Evolutionary conservation across 2,888 invertebrate genomes (phyloP).

Genomic region (Lasiommata megera): DNA sequence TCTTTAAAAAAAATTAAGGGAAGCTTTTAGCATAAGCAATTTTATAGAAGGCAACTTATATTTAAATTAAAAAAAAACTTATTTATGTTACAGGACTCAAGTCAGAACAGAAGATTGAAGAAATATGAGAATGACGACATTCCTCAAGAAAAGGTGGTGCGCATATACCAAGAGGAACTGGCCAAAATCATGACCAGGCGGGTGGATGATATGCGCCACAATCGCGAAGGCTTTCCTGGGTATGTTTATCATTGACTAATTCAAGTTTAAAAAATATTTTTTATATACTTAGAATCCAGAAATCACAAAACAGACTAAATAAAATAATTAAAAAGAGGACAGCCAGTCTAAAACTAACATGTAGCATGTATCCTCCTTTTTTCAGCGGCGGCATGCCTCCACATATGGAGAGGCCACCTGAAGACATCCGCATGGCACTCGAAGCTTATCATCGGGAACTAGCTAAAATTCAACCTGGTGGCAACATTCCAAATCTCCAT

Average conservation of each 20-base stretch:
- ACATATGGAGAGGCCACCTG: constrained; percentile 83
- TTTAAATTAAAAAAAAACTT: background rate
- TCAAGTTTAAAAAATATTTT: background rate
- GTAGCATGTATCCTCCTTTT: constrained; percentile 91
- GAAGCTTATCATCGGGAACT: constrained; percentile 97
- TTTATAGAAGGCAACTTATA: no score
- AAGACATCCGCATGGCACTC: constrained; percentile 93
- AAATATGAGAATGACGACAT: constrained; percentile 97
- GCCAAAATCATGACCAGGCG: constrained; percentile 94
- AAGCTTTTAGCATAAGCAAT: no score
- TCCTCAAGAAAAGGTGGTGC: constrained; percentile 96
- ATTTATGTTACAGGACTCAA: constrained; percentile 74
- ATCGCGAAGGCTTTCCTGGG: constrained; percentile 90
- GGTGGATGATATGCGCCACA: constrained; percentile 87
- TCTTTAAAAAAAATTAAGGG: no score
- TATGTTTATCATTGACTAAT: constrained; percentile 60
- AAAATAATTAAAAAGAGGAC: constrained; percentile 48
- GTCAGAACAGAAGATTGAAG: constrained; percentile 88
- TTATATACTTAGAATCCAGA: background rate
- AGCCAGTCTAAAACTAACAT: constrained; percentile 82
- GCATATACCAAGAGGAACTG: constrained; percentile 97
- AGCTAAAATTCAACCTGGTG: constrained; percentile 90
- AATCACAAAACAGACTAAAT: background rate
- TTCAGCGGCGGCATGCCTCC: constrained; percentile 87
- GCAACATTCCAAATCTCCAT: constrained; percentile 81